Evolutionary conservation across 1,140 invertebrate genomes (phyloP), one percentile per base, ranked within the genome.

Genomic region (Cecropterus lyciades): DNA sequence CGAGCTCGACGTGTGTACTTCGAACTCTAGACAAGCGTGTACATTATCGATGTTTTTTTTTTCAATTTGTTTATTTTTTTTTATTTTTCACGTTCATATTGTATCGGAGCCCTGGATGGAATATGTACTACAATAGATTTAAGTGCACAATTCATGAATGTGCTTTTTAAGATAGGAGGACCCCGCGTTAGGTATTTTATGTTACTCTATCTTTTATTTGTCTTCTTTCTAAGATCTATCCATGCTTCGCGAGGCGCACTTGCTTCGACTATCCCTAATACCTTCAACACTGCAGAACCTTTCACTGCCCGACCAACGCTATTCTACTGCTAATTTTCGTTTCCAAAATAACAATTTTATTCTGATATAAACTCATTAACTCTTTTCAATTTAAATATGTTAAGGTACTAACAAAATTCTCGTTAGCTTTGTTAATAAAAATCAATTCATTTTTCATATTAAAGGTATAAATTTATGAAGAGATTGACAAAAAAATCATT

Each of bases 101-200:
- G 65, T 73, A 73, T 82, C 78, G 87, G 88, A 91, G 89, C 84
- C 85, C 85, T 89, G 84, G 84, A 88, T 84, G 83, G 78, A 85
- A 79, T 77, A 45, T 84, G 73, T 84, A 72, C 64, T 71, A 79
- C 70, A 67, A 77, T 89, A 88, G 85, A 74, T 76, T 53, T 91
- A 91, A 90, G 89, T 88, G 87, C 89, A 90, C 89, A 89, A 79
- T 80, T 85, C 88, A 88, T 90, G 84, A 89, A 89, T 89, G 89
- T 92, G 89, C 89, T 91, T 90, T 70, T 92, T 92, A 92, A 81
- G 83, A 82, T 89, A 88, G 80, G 87, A 85, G 60, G 77, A 81
- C 85, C 89, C 89, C 80, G 84, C 86, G 82, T 84, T 84, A 51
- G 4, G 33, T 79, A 77, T 84, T 84, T 81, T 86, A 80, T 71